Percentiles rank a stretch among this genome's conserved stretches.
phyloP scores from a whole-genome alignment of 2,888 invertebrate species.

The Bugulina stolonifera region DNA sequence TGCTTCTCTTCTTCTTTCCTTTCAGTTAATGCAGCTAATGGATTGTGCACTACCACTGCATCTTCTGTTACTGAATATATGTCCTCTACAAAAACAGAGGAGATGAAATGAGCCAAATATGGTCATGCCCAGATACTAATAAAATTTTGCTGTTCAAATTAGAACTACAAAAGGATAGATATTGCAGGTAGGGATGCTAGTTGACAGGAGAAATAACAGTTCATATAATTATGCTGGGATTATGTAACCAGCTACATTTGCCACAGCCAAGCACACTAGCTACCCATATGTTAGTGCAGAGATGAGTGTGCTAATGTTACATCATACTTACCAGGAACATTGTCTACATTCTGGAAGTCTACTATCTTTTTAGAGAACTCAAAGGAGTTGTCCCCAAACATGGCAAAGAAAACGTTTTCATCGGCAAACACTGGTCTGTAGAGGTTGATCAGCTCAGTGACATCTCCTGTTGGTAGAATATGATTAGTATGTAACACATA shows the following conservation, averaged over 20 bases:
- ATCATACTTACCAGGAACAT: not conserved
- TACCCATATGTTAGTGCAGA: too few relatives aligned
- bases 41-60: slow-evolving; percentile 26
- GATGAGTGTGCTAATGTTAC: too few relatives aligned
- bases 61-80: slow-evolving; percentile 29
- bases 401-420: not conserved
- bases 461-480: not conserved
- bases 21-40: slow-evolving; percentile 27
- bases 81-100: slow-evolving; percentile 30
- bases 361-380: slow-evolving; percentile 14
- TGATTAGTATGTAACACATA: too few relatives aligned
- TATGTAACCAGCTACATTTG: too few relatives aligned
- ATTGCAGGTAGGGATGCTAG: too few relatives aligned
- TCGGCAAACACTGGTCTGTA: slow-evolving; percentile 2
- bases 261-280: too few relatives aligned
- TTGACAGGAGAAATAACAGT: too few relatives aligned
- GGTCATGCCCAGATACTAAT: too few relatives aligned
- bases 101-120: too few relatives aligned
- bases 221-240: too few relatives aligned
- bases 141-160: too few relatives aligned
- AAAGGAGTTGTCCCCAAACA: slow-evolving; percentile 15
- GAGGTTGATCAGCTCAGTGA: not conserved
- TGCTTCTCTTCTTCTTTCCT: slow-evolving; percentile 27
- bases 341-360: slow-evolving; percentile 16
- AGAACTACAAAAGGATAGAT: too few relatives aligned